Evolutionary conservation across 2,797 vertebrate genomes (phyloP).

Genomic region (Holocentrus rufus): DNA sequence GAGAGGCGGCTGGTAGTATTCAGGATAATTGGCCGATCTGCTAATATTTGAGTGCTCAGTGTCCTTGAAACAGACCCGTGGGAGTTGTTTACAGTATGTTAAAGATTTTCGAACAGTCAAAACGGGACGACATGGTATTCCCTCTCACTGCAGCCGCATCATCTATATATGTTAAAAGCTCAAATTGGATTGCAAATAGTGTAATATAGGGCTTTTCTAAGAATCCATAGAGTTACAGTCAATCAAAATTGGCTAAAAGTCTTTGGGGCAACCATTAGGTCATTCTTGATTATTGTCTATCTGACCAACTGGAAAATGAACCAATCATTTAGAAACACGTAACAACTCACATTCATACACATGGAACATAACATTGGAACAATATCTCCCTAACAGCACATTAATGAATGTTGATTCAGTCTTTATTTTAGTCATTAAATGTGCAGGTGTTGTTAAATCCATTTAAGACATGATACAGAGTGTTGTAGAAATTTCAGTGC

Average conservation of each 20-base stretch:
- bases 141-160: background rate
- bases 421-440: background rate
- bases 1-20: background rate
- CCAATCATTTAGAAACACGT: background rate
- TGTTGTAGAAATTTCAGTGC: no score
- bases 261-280: background rate
- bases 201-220: background rate
- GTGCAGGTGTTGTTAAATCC: background rate
- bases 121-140: no score
- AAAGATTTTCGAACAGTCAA: no score
- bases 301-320: background rate
- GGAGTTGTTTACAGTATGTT: background rate
- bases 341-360: no score
- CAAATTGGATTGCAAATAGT: no score
- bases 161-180: background rate
- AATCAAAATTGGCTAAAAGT: constrained; percentile 2
- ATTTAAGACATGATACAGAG: no score
- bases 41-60: background rate
- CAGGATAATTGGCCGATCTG: background rate
- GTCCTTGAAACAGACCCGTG: background rate
- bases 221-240: background rate
- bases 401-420: no score
- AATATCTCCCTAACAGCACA: no score
- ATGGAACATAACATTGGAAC: no score
- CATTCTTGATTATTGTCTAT: background rate